A percentile compares a stretch with the other conserved stretches of the same genome.
Evolutionary conservation across 2,888 invertebrate genomes (phyloP).

Genomic region (Drosophila incognita): DNA sequence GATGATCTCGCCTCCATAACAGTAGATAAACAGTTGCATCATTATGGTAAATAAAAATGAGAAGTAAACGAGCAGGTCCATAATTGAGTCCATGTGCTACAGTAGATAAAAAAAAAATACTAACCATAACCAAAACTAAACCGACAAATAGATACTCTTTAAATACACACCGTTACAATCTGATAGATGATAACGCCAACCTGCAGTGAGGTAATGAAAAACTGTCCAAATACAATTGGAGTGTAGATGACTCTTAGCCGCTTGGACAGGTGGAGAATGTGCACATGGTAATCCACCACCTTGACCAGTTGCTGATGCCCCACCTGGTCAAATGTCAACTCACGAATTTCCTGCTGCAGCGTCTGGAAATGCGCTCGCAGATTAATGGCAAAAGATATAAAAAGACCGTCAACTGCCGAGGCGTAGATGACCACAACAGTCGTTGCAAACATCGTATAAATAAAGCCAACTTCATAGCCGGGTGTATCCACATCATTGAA

Average conservation of each 20-base stretch:
- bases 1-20: slow-evolving; percentile 83
- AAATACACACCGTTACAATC: slow-evolving; percentile 71
- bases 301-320: slow-evolving; percentile 51
- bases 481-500: slow-evolving; percentile 75
- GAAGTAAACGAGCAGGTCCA: slow-evolving; percentile 72
- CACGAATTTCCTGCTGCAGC: slow-evolving; percentile 63
- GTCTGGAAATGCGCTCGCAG: slow-evolving; percentile 79
- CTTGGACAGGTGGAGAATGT: slow-evolving; percentile 66
- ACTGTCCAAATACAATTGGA: slow-evolving; percentile 83
- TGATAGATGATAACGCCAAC: slow-evolving; percentile 84
- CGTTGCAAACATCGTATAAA: slow-evolving; percentile 74
- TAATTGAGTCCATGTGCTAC: slow-evolving; percentile 72
- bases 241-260: slow-evolving; percentile 70
- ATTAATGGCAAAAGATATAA: slow-evolving; percentile 81
- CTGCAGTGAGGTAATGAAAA: slow-evolving; percentile 82
- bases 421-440: slow-evolving; percentile 74
- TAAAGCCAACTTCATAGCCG: slow-evolving; percentile 73
- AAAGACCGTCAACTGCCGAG: slow-evolving; percentile 80
- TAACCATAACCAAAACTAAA: too few relatives aligned
- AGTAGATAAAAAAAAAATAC: background rate
- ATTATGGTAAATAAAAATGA: slow-evolving; percentile 79
- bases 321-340: slow-evolving; percentile 22
- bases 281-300: slow-evolving; percentile 74
- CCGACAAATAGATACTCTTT: background rate
- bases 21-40: slow-evolving; percentile 82